Base-by-base conservation (phyloP, 2,113 vertebrate species). In the Zonotrichia leucophrys region DNA sequence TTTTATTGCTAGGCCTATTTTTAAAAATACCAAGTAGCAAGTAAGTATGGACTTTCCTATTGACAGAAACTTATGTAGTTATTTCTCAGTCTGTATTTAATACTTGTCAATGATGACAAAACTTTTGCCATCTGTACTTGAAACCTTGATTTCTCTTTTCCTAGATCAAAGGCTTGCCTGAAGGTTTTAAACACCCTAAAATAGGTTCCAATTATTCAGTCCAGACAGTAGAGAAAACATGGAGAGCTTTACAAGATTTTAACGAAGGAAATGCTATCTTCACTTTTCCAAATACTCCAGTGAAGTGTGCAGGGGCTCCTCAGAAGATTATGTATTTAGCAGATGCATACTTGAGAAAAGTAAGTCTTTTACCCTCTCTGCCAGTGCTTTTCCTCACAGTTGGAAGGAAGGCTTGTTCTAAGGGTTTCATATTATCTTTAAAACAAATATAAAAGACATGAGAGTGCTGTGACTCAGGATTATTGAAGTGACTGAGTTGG, bases 261-360 rank as follows among this genome's bases (percentile, higher is more conserved):
- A 98, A 98, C 89, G 98, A 99, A 90, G 99, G 99, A 68, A 99
- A 99, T 60, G 99, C 99, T 55, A 94, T 99, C 69, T 99, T 99
- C 83, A 98, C 98, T 35, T 99, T 99, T 93, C 99, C 99, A 72
- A 99, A 99, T 76, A 99, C 99, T 15, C 99, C 99, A 0, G 96
- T 99, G 63, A 99, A 99, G 96, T 99, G 99, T 96, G 99, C 98
- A 12, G 99, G 99, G 27, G 99, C 99, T 4, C 99, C 99, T 33
- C 99, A 99, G 96, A 99, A 99, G 97, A 99, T 99, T 90, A 99
- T 99, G 99, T 99, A 99, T 94, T 98, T 99, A 39, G 96, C 99
- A 1, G 99, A 99, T 15, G 98, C 98, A 14, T 99, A 97, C 92
- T 95, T 99, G 68, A 98, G 98, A 97, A 99, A 99, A 98, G 99